Conservation (phyloP, 2,797 vertebrate species). For the Sebastes vulpes region DNA sequence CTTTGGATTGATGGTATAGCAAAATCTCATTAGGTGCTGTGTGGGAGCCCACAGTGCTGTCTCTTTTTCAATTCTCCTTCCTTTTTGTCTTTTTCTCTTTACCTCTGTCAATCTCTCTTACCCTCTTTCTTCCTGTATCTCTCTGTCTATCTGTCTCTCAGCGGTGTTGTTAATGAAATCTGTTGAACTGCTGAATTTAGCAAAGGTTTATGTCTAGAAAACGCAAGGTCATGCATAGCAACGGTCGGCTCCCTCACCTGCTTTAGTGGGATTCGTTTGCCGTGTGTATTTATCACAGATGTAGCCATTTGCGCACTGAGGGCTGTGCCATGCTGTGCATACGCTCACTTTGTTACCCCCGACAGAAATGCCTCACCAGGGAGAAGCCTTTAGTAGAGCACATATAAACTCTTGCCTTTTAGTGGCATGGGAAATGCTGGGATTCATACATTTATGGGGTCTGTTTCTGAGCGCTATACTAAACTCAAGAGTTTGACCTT, state of each 20-base stretch:
- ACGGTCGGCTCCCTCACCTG: conserved; percentile 54
- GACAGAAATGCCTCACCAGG: conserved; percentile 76
- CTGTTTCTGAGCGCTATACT: conserved; percentile 49
- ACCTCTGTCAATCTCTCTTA: conserved; percentile 1
- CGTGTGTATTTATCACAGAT: conserved; percentile 71
- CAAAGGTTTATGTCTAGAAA: conserved; percentile 58
- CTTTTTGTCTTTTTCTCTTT: conserved; percentile 25
- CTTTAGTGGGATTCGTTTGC: conserved; percentile 61
- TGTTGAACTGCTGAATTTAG: conserved; percentile 47
- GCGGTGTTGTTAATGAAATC: conserved; percentile 56
- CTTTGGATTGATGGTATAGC: conserved; percentile 46
- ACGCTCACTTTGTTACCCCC: conserved; percentile 76
- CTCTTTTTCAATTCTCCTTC: conserved; percentile 19
- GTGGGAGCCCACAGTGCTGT: conserved; percentile 21
- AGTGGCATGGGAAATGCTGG: conserved; percentile 70
- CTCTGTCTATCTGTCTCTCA: conserved; percentile 31
- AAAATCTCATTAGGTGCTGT: conserved; percentile 54
- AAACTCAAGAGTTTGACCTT: conserved; percentile 77
- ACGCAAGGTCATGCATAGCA: conserved; percentile 61
- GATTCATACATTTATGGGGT: conserved; percentile 70
- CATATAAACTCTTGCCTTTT: conserved; percentile 77
- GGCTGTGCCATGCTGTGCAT: conserved; percentile 64
- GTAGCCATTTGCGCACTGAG: conserved; percentile 57
- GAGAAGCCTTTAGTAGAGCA: conserved; percentile 77
- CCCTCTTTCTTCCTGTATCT: conserved; percentile 8